phyloP scores from a whole-genome alignment of 2,888 invertebrate genomes.

The Xestia rhomboidea region DNA sequence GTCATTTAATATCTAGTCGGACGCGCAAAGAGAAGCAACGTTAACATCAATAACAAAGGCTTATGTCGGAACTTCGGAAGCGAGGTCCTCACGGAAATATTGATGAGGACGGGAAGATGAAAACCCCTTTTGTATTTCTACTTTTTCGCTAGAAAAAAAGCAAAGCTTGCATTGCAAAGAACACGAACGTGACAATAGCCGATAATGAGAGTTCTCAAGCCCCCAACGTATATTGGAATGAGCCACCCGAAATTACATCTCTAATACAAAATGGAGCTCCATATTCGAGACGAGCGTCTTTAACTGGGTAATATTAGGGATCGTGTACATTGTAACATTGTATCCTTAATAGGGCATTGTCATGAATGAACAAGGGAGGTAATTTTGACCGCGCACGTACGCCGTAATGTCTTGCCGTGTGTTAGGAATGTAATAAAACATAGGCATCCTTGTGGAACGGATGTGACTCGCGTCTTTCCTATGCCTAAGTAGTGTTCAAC shows the following conservation, averaged over 20 bases:
- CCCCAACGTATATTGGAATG: slow-evolving; percentile 77
- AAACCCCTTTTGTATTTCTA: slow-evolving; percentile 61
- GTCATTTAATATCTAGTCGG: slow-evolving; percentile 39
- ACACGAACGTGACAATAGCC: slow-evolving; percentile 68
- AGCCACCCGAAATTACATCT: slow-evolving; percentile 70
- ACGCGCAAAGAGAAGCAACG: slow-evolving; percentile 48
- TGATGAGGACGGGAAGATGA: slow-evolving; percentile 61
- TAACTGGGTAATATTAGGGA: slow-evolving; percentile 68
- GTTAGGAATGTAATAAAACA: slow-evolving; percentile 85
- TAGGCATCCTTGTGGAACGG: slow-evolving; percentile 77
- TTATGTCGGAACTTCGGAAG: slow-evolving; percentile 49
- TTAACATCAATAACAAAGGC: slow-evolving; percentile 63
- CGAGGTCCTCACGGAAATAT: slow-evolving; percentile 52
- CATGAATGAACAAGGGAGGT: slow-evolving; percentile 76
- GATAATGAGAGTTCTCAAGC: slow-evolving; percentile 72
- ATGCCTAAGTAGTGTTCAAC: slow-evolving; percentile 47
- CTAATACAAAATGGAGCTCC: slow-evolving; percentile 66
- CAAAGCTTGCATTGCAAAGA: slow-evolving; percentile 56
- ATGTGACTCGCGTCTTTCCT: slow-evolving; percentile 72
- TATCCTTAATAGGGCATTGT: slow-evolving; percentile 84
- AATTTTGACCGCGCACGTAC: slow-evolving; percentile 82
- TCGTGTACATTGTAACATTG: slow-evolving; percentile 76
- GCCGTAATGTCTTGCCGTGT: slow-evolving; percentile 77
- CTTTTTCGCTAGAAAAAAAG: slow-evolving; percentile 52
- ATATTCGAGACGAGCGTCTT: slow-evolving; percentile 69